Evolutionary conservation across 2,888 invertebrate species (phyloP).

Genomic region (Nysson spinosus): DNA sequence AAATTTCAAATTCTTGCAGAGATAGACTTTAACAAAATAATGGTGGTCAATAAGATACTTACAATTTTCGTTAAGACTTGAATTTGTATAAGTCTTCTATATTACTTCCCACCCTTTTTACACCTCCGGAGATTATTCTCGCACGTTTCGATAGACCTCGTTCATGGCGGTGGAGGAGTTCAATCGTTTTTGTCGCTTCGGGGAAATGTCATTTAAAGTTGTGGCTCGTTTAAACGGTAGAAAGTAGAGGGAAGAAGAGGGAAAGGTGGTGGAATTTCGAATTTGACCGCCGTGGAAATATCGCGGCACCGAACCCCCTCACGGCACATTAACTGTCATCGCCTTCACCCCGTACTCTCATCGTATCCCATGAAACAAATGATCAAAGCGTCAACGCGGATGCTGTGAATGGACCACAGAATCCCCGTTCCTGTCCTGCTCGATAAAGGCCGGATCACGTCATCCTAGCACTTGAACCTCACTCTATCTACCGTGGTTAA

Average conservation of each 20-base stretch:
- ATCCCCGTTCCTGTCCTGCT: constrained; percentile 49
- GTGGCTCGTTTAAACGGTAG: constrained; percentile 29
- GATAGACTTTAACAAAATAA: too few relatives aligned
- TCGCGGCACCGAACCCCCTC: constrained; percentile 58
- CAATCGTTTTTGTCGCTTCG: constrained; percentile 40
- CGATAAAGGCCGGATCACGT: constrained; percentile 50
- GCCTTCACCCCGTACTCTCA: constrained; percentile 63
- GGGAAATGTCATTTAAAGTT: constrained; percentile 55
- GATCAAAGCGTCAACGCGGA: constrained; percentile 68
- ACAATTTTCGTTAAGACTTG: too few relatives aligned
- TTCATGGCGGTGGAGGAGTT: constrained; percentile 31
- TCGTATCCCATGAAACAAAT: constrained; percentile 65
- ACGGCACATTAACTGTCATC: constrained; percentile 60
- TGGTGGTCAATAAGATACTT: too few relatives aligned
- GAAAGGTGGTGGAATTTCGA: constrained; percentile 35
- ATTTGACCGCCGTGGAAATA: constrained; percentile 60
- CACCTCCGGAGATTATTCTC: constrained; percentile 12
- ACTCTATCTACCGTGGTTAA: constrained; percentile 17
- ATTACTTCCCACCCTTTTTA: neutral
- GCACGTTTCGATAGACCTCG: constrained; percentile 33
- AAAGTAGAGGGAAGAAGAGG: constrained; percentile 9
- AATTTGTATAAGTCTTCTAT: too few relatives aligned
- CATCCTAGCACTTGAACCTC: constrained; percentile 33
- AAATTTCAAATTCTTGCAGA: too few relatives aligned
- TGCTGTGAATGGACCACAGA: constrained; percentile 62